Base-by-base conservation (phyloP, 2,888 invertebrate species). In the Xiphydria camelus region DNA sequence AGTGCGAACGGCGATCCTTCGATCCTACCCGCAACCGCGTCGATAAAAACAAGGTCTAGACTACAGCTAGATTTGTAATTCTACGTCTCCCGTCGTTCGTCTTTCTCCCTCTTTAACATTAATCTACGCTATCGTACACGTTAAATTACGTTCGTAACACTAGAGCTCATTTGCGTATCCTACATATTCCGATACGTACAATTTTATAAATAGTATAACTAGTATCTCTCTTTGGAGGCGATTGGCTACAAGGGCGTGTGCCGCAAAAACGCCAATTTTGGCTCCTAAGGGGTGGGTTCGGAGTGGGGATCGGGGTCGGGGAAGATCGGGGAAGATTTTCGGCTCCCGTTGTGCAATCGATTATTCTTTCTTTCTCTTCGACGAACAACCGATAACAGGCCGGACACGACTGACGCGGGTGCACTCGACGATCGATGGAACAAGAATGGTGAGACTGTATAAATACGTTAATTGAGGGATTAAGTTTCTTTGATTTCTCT, bases 171-270 rank as follows among this genome's bases (percentile, higher is more conserved):
- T 26, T 26, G 14, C 26, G 26, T 26, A 14, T 12, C n/a, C 4
- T 26, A 26, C 10, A 10, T 26, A 26, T 12, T 26, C 14, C 26
- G 26, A 26, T 26, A 26, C 26, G 26, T 26, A 26, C 26, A 26
- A n/a, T 9, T 26, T 26, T 57, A 58, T 59, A 62, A 60, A 63
- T 62, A 61, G 55, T 59, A 57, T 59, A 46, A 61, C 59, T 61
- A 61, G 54, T 52, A 56, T 57, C 56, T 57, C 51, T 64, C 64
- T 63, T 65, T 65, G 64, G 64, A 62, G 62, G 49, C 53, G 52
- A 61, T 58, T 55, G 57, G 59, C 51, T 51, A 33, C 15, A 17
- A 22, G 42, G 36, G 43, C 43, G 14, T 43, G 9, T 26, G 20
- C 36, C 18, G 36, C 26, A 18, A 36, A 21, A 15, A 38, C 22